Conservation (phyloP, 2,797 vertebrate genomes). For the Microtus agrestis region DNA sequence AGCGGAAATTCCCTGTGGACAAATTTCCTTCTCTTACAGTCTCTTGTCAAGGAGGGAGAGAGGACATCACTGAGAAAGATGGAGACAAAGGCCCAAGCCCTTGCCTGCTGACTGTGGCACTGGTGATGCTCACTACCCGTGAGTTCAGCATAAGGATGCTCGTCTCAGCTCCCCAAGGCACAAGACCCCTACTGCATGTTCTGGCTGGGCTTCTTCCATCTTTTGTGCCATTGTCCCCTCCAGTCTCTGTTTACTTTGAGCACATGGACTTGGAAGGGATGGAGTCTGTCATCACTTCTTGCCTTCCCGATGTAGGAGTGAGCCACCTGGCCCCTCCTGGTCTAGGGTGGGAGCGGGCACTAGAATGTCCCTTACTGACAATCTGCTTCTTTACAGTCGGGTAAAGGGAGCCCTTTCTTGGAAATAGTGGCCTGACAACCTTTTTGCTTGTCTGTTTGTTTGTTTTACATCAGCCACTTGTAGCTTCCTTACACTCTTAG, state of each 20-base stretch:
- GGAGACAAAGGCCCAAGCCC: background rate
- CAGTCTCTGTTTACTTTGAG: background rate
- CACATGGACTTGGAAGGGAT: background rate
- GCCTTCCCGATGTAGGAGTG: too few species aligned
- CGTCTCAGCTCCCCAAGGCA: background rate
- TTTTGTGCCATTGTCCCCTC: background rate
- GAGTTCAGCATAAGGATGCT: background rate
- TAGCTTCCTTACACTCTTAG: background rate
- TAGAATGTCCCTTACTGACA: too few species aligned
- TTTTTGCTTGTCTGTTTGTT: background rate
- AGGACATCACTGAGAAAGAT: background rate
- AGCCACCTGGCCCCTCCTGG: background rate
- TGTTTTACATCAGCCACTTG: background rate
- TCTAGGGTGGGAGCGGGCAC: background rate
- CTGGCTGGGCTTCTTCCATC: background rate
- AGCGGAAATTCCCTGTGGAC: background rate
- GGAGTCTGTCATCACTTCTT: background rate
- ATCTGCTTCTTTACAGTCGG: background rate
- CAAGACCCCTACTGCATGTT: background rate
- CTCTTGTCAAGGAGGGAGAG: background rate
- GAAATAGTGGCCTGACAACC: background rate
- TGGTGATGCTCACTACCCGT: accelerated
- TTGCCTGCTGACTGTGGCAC: background rate
- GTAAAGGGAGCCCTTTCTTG: background rate
- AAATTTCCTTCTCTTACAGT: background rate